Evolutionary conservation across 1,140 invertebrate species (phyloP).

Genomic region (Bombus ignitus): DNA sequence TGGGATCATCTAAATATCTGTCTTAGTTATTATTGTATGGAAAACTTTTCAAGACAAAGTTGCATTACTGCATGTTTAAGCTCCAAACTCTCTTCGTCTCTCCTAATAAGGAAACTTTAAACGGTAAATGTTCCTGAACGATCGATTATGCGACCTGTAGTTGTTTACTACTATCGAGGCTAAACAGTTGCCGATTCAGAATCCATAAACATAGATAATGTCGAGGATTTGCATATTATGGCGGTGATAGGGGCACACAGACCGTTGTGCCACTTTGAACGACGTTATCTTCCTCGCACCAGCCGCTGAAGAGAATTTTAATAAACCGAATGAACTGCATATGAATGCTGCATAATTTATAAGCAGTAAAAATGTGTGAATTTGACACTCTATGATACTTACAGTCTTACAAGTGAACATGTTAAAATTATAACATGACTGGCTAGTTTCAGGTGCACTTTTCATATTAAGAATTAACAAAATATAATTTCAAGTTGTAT

Average conservation of each 20-base stretch:
- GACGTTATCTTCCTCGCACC: neutral
- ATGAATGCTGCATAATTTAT: neutral
- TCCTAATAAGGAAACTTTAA: neutral
- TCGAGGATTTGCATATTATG: conserved; percentile 42
- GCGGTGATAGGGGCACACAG: conserved; percentile 1
- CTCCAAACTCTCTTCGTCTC: neutral
- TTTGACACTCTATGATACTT: neutral
- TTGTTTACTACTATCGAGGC: neutral
- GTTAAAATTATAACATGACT: neutral
- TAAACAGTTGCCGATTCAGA: neutral
- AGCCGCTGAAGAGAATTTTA: neutral
- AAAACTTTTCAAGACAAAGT: too few species aligned
- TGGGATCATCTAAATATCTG: too few species aligned
- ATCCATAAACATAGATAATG: conserved; percentile 15
- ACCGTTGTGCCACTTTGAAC: neutral
- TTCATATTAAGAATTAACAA: neutral
- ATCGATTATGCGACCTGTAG: neutral
- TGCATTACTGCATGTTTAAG: neutral
- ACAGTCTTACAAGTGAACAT: neutral
- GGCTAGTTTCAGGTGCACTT: neutral
- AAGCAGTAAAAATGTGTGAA: neutral
- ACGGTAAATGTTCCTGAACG: neutral
- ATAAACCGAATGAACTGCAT: neutral
- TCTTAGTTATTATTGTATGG: too few species aligned
- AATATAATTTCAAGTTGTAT: neutral